Evolutionary conservation across 2,888 invertebrate species (phyloP), one percentile per base, ranked within the genome.

Genomic region (Hydriomena furcata): DNA sequence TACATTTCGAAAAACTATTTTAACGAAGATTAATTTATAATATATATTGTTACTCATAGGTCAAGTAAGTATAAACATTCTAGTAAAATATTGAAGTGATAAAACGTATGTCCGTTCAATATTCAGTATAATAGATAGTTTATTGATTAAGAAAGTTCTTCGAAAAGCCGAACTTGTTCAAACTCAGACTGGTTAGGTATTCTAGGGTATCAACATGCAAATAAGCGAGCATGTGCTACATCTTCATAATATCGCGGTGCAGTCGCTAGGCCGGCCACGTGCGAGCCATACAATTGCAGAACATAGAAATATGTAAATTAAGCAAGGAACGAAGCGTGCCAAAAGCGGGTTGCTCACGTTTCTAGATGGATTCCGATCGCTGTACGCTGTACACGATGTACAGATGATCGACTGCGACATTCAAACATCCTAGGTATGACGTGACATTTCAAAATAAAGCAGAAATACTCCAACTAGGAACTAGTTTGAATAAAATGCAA

Each of bases 281-380:
- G 82, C 77, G 65, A 60, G 55, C 69, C 69, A 69, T 74, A 73
- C 72, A 67, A 63, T 63, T 66, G 48, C 55, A 55, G 55, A 53
- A 68, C 71, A 72, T 70, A 70, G 72, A 76, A 78, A 80, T 82
- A 87, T 82, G 82, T 71, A 79, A 84, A 84, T 85, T 62, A 70
- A 56, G 61, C 58, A 57, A 59, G 56, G 49, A 65, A 45, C 52
- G 56, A 63, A 66, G 63, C 74, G 73, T 73, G 78, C 77, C 79
- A 79, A 83, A 79, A 79, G 71, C 76, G 62, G 38, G 62, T 53
- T 53, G 62, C 65, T 70, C 71, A 72, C 76, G 71, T 68, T 66
- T 56, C 57, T 55, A 69, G 65, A 67, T 68, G 68, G 71, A 80
- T 77, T 71, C 72, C 66, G 59, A 72, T 68, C 66, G 63, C 57